These are phyloP conservation scores for Prionailurus viverrinus DNA, from an alignment of 2,113 vertebrate genomes.

Conservation along the genomic window DNA sequence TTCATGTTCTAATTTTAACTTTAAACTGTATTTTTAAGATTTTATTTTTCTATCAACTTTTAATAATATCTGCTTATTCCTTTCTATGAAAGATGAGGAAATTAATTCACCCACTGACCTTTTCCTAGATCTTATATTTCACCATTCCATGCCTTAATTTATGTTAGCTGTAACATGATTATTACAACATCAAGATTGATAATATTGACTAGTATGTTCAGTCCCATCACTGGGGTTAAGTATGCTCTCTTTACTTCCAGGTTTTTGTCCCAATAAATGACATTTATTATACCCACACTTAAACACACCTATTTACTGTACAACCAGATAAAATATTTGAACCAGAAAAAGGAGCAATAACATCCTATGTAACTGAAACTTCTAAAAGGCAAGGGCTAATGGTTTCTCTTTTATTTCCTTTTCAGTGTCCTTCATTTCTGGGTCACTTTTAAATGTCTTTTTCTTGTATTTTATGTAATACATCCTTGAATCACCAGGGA, in stretches of 20 bases:
- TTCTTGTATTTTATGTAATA: neutral
- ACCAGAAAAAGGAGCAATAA: neutral
- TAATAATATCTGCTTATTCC: neutral
- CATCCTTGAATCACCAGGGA: neutral
- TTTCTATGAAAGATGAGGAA: neutral
- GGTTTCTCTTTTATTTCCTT: neutral
- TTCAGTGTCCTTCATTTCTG: neutral
- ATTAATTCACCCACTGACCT: neutral
- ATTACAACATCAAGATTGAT: neutral
- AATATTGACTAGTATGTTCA: neutral
- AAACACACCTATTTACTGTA: neutral
- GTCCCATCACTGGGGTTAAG: neutral
- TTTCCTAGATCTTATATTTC: neutral
- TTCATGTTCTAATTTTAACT: neutral
- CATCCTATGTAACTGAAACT: neutral
- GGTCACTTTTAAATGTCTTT: neutral
- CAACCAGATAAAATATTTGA: slow-evolving; percentile 5
- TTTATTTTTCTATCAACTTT: slow-evolving; percentile 32
- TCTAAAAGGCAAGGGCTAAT: neutral
- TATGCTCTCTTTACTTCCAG: neutral
- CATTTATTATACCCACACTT: neutral
- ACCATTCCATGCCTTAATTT: neutral
- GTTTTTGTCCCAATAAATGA: neutral
- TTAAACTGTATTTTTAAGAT: neutral
- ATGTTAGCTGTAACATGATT: neutral